phyloP scores from a whole-genome alignment of 37 sponge, comb jelly and placozoan species.

The Cliona cf. orientalis region DNA sequence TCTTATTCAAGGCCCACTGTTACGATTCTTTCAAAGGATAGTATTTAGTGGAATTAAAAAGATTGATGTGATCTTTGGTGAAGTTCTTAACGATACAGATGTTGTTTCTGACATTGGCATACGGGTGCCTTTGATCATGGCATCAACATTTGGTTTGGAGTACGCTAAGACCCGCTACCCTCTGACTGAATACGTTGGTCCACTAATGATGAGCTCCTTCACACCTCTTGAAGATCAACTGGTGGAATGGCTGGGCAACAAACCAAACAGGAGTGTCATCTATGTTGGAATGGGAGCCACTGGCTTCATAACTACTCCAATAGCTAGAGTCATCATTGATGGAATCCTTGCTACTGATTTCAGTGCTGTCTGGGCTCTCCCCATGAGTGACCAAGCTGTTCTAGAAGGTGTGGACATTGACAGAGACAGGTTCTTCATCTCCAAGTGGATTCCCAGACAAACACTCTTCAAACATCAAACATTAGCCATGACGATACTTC shows the following conservation, averaged over 20 bases:
- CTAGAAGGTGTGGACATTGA: conserved; percentile 33
- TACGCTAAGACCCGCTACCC: conserved; percentile 20
- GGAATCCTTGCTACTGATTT: conserved; percentile 23
- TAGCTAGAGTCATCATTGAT: conserved; percentile 34
- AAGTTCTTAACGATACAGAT: background rate
- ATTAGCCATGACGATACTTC: conserved; percentile 39
- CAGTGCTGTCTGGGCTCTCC: conserved; percentile 51
- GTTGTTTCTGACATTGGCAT: background rate
- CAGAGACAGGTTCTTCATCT: conserved; percentile 29
- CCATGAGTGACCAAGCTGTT: conserved; percentile 19
- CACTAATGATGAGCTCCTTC: conserved; percentile 5
- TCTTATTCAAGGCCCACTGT: background rate
- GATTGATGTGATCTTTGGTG: no score
- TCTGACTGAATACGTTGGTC: conserved; percentile 43
- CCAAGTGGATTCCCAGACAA: conserved; percentile 55
- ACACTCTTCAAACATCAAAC: conserved; percentile 33
- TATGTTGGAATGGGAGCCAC: conserved; percentile 72
- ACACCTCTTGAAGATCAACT: conserved; percentile 17
- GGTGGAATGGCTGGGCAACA: conserved; percentile 43
- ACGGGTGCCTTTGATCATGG: conserved; percentile 12
- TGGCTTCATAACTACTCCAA: no score
- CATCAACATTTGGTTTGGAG: conserved; percentile 51
- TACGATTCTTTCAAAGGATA: background rate
- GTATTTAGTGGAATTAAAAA: no score
- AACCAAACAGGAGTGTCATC: conserved; percentile 29